Base-by-base conservation (phyloP, 2,113 vertebrate genomes). In the Chauna torquata region DNA sequence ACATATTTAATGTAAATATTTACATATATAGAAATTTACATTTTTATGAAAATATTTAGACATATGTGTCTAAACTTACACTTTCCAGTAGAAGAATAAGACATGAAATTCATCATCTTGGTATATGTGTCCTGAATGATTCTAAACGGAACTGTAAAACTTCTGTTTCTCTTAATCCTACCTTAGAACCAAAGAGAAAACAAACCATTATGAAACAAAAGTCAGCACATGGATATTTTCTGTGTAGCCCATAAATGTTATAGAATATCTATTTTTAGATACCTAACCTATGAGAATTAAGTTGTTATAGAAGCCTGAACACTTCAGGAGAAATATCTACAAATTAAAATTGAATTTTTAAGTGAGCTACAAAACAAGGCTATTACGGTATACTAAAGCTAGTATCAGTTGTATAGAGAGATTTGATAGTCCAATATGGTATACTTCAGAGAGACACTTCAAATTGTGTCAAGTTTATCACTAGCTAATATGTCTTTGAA, bases 261-360 rank as follows among this genome's bases (percentile, higher is more conserved):
- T 9, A 88, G 32, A 65, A 57, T 34, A 59, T 54, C 11, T 44
- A 14, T 11, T 82, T 44, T 38, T 83, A 94, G 49, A 80, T 28
- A 86, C 3, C n/a, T 62, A 50, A 3, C 47, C 62, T 75, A 10
- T 70, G 11, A 87, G n/a, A 95, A 74, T 76, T 94, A 75, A 54
- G 36, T 44, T 64, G 28, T 18, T 71, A 34, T 14, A 90, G 69
- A 94, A 59, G 5, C 5, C 65, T 80, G 40, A 50, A 45, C 40
- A 25, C 11, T 77, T 96, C 16, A 64, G 32, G 32, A 90, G 45
- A 93, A 95, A 81, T 80, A 81, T 36, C 38, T 84, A n/a, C 42
- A 90, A 95, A 81, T 76, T 25, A 92, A 75, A 75, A 82, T 5
- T 59, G 34, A 61, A 38, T 95, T 92, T 94, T 93, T 70, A 86